A percentile compares a stretch with the other conserved stretches of the same genome.
phyloP scores from a whole-genome alignment of 2,888 invertebrate genomes.

The Dolichomitus sp. region DNA sequence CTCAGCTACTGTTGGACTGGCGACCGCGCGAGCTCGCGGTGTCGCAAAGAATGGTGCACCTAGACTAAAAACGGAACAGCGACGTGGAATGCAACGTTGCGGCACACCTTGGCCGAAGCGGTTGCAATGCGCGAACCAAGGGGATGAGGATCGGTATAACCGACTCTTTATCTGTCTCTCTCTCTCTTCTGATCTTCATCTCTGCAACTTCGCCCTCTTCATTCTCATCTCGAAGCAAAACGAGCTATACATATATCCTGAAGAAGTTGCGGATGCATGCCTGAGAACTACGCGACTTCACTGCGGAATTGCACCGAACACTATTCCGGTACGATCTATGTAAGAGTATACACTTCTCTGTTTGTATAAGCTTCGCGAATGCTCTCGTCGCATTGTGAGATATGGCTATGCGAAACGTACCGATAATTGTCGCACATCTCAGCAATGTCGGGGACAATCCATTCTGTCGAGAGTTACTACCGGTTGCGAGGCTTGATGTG shows the following conservation, averaged over 20 bases:
- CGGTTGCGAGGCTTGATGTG: slow-evolving; percentile 74
- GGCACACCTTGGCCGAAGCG: slow-evolving; percentile 78
- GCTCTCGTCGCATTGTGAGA: slow-evolving; percentile 74
- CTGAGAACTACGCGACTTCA: slow-evolving; percentile 46
- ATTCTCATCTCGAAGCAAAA: slow-evolving; percentile 17
- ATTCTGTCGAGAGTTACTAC: slow-evolving; percentile 73
- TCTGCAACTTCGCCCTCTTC: not conserved
- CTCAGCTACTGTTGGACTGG: slow-evolving; percentile 4
- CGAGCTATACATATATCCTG: not conserved
- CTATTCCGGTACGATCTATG: slow-evolving; percentile 30
- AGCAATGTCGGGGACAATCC: slow-evolving; percentile 78
- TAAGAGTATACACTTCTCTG: slow-evolving; percentile 1
- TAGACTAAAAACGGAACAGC: slow-evolving; percentile 85
- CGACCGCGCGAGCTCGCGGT: slow-evolving; percentile 60
- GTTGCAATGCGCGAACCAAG: slow-evolving; percentile 39
- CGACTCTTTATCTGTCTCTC: not conserved
- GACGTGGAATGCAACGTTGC: slow-evolving; percentile 82
- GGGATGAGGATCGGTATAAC: slow-evolving; percentile 38
- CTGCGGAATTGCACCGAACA: slow-evolving; percentile 51
- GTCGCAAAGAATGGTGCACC: slow-evolving; percentile 83
- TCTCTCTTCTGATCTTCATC: slow-evolving; percentile 3
- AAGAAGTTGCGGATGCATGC: slow-evolving; percentile 57
- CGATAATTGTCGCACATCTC: slow-evolving; percentile 83
- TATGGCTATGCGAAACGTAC: slow-evolving; percentile 78
- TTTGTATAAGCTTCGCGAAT: slow-evolving; percentile 11